Base-by-base conservation (phyloP, 2,888 invertebrate genomes). In the Quadroppia sp. region DNA sequence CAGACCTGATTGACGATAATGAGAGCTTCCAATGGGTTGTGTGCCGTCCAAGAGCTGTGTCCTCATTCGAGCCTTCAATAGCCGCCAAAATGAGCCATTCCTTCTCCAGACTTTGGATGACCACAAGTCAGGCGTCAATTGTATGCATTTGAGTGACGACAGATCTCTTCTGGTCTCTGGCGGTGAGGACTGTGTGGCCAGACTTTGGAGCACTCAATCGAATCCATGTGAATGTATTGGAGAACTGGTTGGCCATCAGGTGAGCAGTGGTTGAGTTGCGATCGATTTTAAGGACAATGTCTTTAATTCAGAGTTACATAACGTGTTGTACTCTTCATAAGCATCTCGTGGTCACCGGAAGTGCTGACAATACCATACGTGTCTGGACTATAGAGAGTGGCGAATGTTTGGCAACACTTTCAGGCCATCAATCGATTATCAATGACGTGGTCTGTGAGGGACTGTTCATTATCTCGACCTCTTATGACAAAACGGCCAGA, bases 321-420 rank as follows among this genome's bases (percentile, higher is more conserved):
- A 85, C 84, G 56, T 83, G 83, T 74, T 81, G 84, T 64, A 77
- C 82, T 11, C 81, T 85, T 53, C 82, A 82, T 67, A 84, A 84
- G 75, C 82, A 82, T 71, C 84, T 79, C 78, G 83, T 85, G 36
- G 71, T 85, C 11, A 84, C 84, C 40, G 85, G 84, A 71, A 83
- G 83, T 76, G 83, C 84, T 4, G 85, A 85, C 78, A 80, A 81
- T 73, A 84, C 85, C 3, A 79, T 85, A 71, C 80, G 83, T 59
- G 85, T 85, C 78, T 85, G 85, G 85, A 83, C 84, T 78, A 83
- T 85, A 76, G 81, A 81, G 76, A 82, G 82, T 45, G 84, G 83
- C 75, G 82, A 84, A 74, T 85, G 85, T 77, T 78, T 84, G 36
- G 80, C 81, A 73, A 80, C 82, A 25, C 82, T 83, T 77, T 77